Evolutionary conservation across 92 coral and sea anemone species (phyloP), one percentile per base, ranked within the genome.

Genomic region (Epizoanthus illoricatus): DNA sequence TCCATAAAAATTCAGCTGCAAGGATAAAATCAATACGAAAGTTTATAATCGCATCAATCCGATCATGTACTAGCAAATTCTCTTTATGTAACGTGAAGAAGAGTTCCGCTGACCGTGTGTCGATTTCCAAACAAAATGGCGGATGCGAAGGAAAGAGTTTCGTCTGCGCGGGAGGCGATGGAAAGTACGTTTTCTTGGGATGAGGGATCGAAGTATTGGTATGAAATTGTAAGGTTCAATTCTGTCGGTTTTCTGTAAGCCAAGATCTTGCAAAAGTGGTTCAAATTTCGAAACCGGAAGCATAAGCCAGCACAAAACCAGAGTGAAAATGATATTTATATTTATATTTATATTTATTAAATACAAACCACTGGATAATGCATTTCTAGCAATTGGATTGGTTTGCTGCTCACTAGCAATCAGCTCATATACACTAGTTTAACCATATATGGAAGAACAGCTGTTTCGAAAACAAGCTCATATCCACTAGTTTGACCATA

Each of bases 141-240:
- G 94, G 96, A 92, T 41, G 40, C 80, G 3, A 71, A 73, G 33
- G 61, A 85, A 5, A 88, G 91, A 73, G 89, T 93, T 33, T 64
- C 94, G 19, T 89, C 95, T 20, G 98, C 98, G 65, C 85, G 99
- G 75, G 94, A 97, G 75, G 94, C 99, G 19, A 90, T 97, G 91
- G 99, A 97, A 90, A 92, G 99, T 93, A 87, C 15, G 88, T 41
- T 39, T 11, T 63, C 24, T 52, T 10, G 49, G 10, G 12, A 65
- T 33, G 19, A 45, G 55, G 20, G 13, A 16, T 63, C 11, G 28
- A 17, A 79, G 15, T 12, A 11, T 17, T 52, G 70, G 33, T 18
- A 82, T 71, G 54, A 7, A 7, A 5, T 23, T 21, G 0, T 20
- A 52, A 40, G 20, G 5, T 5, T 33, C 24, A 3, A 19, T 3